Evolutionary conservation across 2,888 invertebrate genomes (phyloP).

Genomic region (Acanthosepion esculentum): DNA sequence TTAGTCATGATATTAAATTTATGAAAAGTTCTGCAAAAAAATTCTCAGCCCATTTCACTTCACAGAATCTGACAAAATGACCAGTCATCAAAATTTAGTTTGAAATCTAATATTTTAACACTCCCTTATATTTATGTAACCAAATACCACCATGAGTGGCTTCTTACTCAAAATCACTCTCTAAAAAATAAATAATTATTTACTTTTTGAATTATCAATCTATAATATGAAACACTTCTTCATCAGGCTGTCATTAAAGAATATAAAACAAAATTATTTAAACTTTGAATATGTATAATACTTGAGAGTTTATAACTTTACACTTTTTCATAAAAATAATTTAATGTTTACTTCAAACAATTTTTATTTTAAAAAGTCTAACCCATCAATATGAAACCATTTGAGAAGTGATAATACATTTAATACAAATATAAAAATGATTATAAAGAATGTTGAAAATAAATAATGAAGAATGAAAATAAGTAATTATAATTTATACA

Average conservation of each 20-base stretch:
- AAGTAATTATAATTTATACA: too few relatives aligned
- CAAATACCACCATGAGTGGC: not conserved
- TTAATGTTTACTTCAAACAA: not conserved
- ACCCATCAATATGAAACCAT: not conserved
- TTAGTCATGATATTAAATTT: not conserved
- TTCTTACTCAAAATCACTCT: not conserved
- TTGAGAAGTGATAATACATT: not conserved
- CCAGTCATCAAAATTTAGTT: too few relatives aligned
- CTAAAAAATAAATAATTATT: not conserved
- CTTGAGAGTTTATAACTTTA: not conserved
- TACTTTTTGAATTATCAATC: not conserved
- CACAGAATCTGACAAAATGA: too few relatives aligned
- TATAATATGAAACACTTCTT: not conserved
- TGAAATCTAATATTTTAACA: too few relatives aligned
- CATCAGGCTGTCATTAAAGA: not conserved
- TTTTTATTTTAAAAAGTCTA: not conserved
- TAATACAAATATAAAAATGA: not conserved
- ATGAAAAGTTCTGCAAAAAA: too few relatives aligned
- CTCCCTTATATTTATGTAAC: not conserved
- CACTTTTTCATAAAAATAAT: not conserved
- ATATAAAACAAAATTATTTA: not conserved
- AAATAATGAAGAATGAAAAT: too few relatives aligned
- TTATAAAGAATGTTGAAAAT: not conserved
- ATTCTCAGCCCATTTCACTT: too few relatives aligned
- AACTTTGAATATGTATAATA: not conserved